These are phyloP conservation scores for Dasyprocta punctata DNA, from an alignment of 2,113 vertebrate genomes.

Conservation along the genomic window DNA sequence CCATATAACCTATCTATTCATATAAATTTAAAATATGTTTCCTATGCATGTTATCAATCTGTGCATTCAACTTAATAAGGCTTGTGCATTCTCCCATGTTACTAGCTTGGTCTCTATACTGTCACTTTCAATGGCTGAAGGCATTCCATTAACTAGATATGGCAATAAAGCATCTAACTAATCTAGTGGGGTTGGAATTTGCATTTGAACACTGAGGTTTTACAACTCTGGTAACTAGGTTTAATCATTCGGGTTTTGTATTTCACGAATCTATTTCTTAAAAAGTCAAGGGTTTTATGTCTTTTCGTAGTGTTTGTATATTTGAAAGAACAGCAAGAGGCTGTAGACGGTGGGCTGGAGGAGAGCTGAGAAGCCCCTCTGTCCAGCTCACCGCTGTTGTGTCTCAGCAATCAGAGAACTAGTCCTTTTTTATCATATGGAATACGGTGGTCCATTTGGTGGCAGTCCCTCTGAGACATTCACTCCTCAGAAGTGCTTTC, in stretches of 20 bases:
- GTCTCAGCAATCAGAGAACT: not conserved
- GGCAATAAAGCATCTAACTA: not conserved
- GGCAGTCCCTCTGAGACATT: not conserved
- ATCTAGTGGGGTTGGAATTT: not conserved
- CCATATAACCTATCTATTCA: not conserved
- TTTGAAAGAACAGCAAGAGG: not conserved
- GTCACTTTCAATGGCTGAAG: not conserved
- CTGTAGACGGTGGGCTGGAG: not conserved
- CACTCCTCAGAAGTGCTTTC: not conserved
- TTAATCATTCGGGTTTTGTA: not conserved
- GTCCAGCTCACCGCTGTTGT: not conserved
- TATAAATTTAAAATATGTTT: not conserved
- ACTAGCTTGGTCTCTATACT: not conserved
- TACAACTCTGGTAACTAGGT: not conserved
- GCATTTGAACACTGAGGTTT: slow-evolving; percentile 14
- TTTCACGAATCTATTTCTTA: slow-evolving; percentile 20
- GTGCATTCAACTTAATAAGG: no score
- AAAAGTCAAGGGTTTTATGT: not conserved
- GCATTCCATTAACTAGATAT: not conserved
- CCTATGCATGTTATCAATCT: not conserved
- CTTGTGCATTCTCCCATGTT: not conserved
- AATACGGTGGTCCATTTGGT: not conserved
- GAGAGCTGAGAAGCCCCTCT: not conserved
- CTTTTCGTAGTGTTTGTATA: not conserved
- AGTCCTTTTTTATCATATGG: not conserved